These are phyloP conservation scores for Uria aalge DNA, from an alignment of 2,113 vertebrate species.

Conservation along the genomic window DNA sequence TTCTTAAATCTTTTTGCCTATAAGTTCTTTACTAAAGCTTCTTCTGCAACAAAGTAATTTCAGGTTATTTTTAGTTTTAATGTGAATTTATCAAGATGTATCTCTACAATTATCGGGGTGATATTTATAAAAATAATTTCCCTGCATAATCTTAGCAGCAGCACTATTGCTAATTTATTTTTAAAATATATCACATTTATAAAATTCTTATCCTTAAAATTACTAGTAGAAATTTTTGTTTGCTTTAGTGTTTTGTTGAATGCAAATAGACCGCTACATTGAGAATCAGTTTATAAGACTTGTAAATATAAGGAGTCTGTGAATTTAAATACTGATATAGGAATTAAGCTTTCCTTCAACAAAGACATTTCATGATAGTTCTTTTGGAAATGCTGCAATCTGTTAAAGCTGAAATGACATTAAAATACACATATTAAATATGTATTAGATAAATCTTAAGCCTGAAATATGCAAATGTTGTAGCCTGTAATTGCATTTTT, in stretches of 20 bases:
- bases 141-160: not conserved
- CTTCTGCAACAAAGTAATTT: not conserved
- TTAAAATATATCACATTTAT: not conserved
- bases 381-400: slow-evolving; percentile 3
- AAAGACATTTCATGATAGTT: not conserved
- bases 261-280: not conserved
- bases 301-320: not conserved
- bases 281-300: not conserved
- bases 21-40: not conserved
- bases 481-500: not conserved
- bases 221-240: not conserved
- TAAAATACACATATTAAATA: slow-evolving; percentile 38
- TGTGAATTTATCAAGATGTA: not conserved
- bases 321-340: not conserved
- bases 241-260: not conserved
- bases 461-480: slow-evolving; percentile 10
- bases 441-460: slow-evolving; percentile 24
- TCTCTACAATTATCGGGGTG: not conserved
- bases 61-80: not conserved
- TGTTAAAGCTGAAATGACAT: slow-evolving; percentile 15
- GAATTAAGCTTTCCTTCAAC: slow-evolving; percentile 4
- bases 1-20: not conserved
- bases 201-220: not conserved
- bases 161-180: not conserved
- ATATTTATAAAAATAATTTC: not conserved